phyloP scores from a whole-genome alignment of 2,113 vertebrate species.

The Hyaena hyaena region DNA sequence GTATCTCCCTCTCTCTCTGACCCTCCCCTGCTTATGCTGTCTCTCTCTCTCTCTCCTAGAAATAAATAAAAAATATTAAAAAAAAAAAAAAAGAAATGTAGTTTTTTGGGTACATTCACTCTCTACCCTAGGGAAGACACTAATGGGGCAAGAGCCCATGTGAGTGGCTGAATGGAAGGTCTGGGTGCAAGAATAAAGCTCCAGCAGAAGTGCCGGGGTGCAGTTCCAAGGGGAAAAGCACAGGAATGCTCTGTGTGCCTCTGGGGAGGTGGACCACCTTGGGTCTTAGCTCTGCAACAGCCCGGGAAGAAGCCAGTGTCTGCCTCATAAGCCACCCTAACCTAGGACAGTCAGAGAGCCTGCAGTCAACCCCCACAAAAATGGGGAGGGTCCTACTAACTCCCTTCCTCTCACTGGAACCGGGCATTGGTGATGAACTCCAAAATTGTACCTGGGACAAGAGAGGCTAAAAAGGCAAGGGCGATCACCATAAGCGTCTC shows the following conservation, averaged over 20 bases:
- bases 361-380: not conserved
- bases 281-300: not conserved
- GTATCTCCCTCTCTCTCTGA: no score
- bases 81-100: no score
- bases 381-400: not conserved
- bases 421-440: not conserved
- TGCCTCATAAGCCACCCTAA: not conserved
- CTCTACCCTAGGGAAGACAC: not conserved
- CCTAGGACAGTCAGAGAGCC: not conserved
- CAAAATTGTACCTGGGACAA: constrained; percentile 35
- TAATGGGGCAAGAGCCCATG: not conserved
- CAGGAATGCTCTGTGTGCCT: not conserved
- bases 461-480: constrained; percentile 54
- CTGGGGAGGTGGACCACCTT: not conserved
- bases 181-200: constrained; percentile 6
- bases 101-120: not conserved
- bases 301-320: not conserved
- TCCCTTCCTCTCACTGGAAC: constrained; percentile 12
- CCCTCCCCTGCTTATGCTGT: no score
- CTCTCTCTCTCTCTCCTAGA: no score
- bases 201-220: not conserved
- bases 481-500: not conserved
- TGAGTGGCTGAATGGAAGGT: not conserved
- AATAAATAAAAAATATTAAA: no score
- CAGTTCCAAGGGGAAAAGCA: not conserved